Percentiles rank a stretch among this genome's conserved stretches.
phyloP scores from a whole-genome alignment of 2,797 vertebrate species.

The Phataginus tricuspis region DNA sequence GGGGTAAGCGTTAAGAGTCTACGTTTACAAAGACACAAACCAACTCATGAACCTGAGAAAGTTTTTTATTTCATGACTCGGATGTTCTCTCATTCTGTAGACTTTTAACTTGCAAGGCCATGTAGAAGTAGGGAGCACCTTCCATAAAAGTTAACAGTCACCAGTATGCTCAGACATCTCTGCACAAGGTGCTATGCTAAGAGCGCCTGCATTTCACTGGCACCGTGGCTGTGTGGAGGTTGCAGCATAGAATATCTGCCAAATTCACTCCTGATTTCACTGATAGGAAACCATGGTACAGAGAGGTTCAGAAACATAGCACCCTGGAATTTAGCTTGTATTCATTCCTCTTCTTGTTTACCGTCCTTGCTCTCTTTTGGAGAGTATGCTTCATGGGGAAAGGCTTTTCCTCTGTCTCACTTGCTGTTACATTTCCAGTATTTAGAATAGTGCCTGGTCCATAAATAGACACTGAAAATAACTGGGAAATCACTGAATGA shows the following conservation, averaged over 20 bases:
- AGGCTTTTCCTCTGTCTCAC: not conserved
- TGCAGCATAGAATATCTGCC: no score
- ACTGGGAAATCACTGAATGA: not conserved
- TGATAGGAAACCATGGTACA: not conserved
- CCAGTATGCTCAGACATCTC: not conserved
- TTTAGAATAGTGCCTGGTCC: not conserved
- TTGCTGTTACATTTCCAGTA: not conserved
- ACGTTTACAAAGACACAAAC: not conserved
- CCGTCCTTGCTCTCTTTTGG: not conserved
- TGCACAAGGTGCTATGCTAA: not conserved
- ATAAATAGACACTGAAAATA: not conserved
- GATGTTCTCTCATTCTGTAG: not conserved
- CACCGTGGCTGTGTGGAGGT: rapidly evolving
- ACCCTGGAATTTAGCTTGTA: not conserved
- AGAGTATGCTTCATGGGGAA: not conserved
- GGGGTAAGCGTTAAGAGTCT: not conserved
- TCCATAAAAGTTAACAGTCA: not conserved
- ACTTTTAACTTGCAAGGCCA: not conserved
- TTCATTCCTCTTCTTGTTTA: not conserved
- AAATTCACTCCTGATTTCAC: not conserved
- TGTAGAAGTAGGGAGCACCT: not conserved
- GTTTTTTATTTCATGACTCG: not conserved
- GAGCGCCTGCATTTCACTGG: rapidly evolving
- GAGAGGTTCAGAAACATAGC: not conserved
- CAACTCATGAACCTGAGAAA: not conserved